Percentiles rank a stretch among this genome's conserved stretches.
Evolutionary conservation across 2,888 invertebrate species (phyloP).

Genomic region (Uropetala carovei): DNA sequence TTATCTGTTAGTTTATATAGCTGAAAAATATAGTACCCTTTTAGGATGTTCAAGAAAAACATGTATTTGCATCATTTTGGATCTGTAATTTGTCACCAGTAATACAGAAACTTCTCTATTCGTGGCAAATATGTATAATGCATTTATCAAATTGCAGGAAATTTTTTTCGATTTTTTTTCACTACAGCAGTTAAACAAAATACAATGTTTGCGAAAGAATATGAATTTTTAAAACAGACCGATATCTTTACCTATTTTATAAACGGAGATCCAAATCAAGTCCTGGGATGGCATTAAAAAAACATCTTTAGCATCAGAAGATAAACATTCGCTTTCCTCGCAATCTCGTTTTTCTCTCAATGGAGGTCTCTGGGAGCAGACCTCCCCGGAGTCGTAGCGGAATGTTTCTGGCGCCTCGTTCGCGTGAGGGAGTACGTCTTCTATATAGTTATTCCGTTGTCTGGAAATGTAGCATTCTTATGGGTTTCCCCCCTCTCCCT

Average conservation of each 20-base stretch:
- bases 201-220: too few species aligned
- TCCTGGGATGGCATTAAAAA: not conserved
- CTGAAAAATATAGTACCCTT: too few species aligned
- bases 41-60: too few species aligned
- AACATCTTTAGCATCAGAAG: not conserved
- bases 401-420: conserved; percentile 11
- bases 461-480: conserved; percentile 32
- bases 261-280: not conserved
- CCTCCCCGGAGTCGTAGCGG: not conserved
- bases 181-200: too few species aligned
- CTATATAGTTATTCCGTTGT: conserved; percentile 23
- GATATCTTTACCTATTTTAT: not conserved
- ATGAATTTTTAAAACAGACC: too few species aligned
- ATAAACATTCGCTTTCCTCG: not conserved
- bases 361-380: not conserved
- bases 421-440: not conserved
- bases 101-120: too few species aligned
- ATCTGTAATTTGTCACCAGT: too few species aligned
- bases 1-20: too few species aligned
- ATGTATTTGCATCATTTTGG: too few species aligned
- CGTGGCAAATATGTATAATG: too few species aligned
- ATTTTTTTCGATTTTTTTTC: too few species aligned
- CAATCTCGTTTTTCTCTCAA: not conserved
- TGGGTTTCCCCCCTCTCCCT: not conserved
- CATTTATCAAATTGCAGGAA: too few species aligned